Evolutionary conservation across 1,140 invertebrate genomes (phyloP).

Genomic region (Lutraria rhynchaena): DNA sequence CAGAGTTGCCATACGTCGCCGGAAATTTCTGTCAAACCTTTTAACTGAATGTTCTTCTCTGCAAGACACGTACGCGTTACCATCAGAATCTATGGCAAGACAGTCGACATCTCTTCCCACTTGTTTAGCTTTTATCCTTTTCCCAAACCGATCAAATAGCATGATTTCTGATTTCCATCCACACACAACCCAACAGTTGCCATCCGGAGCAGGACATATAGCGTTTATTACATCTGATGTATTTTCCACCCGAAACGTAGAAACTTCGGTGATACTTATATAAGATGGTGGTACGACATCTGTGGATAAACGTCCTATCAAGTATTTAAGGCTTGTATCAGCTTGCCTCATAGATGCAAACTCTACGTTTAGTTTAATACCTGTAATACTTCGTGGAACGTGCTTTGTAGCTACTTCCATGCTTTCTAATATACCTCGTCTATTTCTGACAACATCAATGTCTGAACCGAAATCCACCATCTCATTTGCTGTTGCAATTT

Average conservation of each 20-base stretch:
- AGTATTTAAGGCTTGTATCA: slow-evolving; percentile 41
- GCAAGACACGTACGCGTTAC: slow-evolving; percentile 57
- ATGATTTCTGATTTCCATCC: slow-evolving; percentile 61
- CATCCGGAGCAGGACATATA: slow-evolving; percentile 59
- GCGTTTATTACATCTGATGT: slow-evolving; percentile 61
- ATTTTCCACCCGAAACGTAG: slow-evolving; percentile 59
- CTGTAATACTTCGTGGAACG: slow-evolving; percentile 37
- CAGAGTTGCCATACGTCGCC: slow-evolving; percentile 55
- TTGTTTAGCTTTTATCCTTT: slow-evolving; percentile 24
- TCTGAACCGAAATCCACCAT: slow-evolving; percentile 64
- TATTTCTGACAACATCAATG: slow-evolving; percentile 55
- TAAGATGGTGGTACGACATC: slow-evolving; percentile 56
- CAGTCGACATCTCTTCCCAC: slow-evolving; percentile 62
- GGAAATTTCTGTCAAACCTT: slow-evolving; percentile 56
- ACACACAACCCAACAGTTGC: slow-evolving; percentile 55
- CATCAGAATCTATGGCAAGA: slow-evolving; percentile 54
- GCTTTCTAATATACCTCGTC: slow-evolving; percentile 11
- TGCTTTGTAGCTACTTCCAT: slow-evolving; percentile 52
- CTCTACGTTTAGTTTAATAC: slow-evolving; percentile 53
- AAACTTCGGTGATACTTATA: slow-evolving; percentile 50
- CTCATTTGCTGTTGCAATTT: slow-evolving; percentile 59
- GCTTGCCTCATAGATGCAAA: slow-evolving; percentile 52
- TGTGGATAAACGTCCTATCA: slow-evolving; percentile 56
- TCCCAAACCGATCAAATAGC: slow-evolving; percentile 48
- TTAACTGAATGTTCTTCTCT: slow-evolving; percentile 63